Evolutionary conservation across 2,888 invertebrate species (phyloP), one percentile per base, ranked within the genome.

Genomic region (Lithosia quadra): DNA sequence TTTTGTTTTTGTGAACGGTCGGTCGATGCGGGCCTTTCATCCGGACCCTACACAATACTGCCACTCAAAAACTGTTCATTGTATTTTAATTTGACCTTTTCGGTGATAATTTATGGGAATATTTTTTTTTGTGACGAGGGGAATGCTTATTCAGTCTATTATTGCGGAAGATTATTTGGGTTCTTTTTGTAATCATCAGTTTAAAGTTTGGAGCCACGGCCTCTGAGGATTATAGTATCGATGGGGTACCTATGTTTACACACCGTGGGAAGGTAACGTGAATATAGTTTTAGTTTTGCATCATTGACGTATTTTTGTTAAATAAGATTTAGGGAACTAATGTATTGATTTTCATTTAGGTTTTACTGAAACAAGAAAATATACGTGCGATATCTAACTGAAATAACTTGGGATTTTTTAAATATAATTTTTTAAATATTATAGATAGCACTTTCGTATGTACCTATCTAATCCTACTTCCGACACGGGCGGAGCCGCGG

Each of bases 31-130:
- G 92, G 90, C 88, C 92, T 94, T 94, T 94, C 92, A 94, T 93
- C 91, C 92, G 90, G 88, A 87, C 89, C 88, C 90, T 88, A 91
- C 90, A 94, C 93, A 94, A 94, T 95, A 91, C 92, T 94, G 92
- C 93, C 94, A 94, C 95, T 95, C 93, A 94, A 94, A 95, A 94
- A 95, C 92, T 92, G 88, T 91, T 94, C 94, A 94, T 95, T 95
- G 95, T 95, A 95, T 95, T 95, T 94, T 95, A 95, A 95, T 95
- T 94, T 94, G 95, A 95, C 94, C 94, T 95, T 94, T 95, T 94
- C 91, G 92, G 93, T 88, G 94, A 94, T 95, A 94, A 95, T 95
- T 95, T 94, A 95, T 95, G 93, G 89, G 92, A 92, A 90, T 88
- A 84, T 89, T 91, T 90, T 91, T 92, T 88, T 76, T 81, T 69